These are phyloP conservation scores for Hydrotaea diabolus DNA, from an alignment of 2,888 invertebrate genomes.

Conservation along the genomic window DNA sequence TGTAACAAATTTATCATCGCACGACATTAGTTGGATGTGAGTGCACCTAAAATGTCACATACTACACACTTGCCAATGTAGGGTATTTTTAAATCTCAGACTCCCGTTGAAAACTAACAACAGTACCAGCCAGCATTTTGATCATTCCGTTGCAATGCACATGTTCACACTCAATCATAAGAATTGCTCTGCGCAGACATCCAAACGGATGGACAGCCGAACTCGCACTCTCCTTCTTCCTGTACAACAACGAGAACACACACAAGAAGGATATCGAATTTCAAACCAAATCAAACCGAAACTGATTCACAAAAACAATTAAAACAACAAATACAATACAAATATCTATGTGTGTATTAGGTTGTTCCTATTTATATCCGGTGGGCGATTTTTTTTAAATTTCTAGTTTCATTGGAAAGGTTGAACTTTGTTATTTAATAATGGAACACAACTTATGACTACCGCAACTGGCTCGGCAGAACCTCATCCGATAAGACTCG, in stretches of 20 bases:
- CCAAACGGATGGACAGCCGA: not conserved
- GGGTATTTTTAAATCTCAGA: not conserved
- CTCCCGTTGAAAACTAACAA: constrained; percentile 1
- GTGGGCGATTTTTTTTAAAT: too few species aligned
- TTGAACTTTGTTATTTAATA: too few species aligned
- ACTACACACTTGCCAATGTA: not conserved
- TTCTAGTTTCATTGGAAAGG: too few species aligned
- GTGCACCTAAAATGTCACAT: not conserved
- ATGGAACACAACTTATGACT: too few species aligned
- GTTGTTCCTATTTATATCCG: too few species aligned
- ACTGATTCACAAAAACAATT: constrained; percentile 40
- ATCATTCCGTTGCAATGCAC: not conserved
- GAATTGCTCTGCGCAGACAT: not conserved
- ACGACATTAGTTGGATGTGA: too few species aligned
- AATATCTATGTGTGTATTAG: not conserved
- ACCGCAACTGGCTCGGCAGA: too few species aligned
- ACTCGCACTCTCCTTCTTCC: not conserved
- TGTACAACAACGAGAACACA: not conserved
- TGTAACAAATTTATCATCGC: too few species aligned
- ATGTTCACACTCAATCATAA: constrained; percentile 10
- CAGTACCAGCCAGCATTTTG: constrained; percentile 21
- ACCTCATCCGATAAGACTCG: too few species aligned
- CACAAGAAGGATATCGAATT: constrained; percentile 53
- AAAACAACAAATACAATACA: not conserved
- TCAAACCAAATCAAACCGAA: constrained; percentile 47